Evolutionary conservation across 2,888 invertebrate species (phyloP).

Genomic region (Zygaena filipendulae): DNA sequence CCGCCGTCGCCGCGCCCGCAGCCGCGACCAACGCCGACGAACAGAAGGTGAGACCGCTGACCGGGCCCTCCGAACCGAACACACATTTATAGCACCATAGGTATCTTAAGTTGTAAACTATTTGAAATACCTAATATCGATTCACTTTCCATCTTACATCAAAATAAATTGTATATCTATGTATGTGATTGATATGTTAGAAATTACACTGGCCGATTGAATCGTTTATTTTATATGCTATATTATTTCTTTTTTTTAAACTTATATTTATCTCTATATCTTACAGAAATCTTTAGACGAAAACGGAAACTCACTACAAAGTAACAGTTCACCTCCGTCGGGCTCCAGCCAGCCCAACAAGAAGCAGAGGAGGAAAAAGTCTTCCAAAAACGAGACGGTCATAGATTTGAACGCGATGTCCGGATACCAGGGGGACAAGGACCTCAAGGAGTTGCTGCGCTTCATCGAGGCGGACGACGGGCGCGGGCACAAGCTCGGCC

Average conservation of each 20-base stretch:
- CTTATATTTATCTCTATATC: no score
- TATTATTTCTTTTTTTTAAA: no score
- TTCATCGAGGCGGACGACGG: conserved; percentile 73
- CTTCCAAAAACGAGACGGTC: conserved; percentile 68
- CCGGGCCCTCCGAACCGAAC: no score
- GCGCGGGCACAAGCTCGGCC: conserved; percentile 37
- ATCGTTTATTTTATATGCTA: no score
- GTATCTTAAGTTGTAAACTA: no score
- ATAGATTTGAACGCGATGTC: conserved; percentile 73
- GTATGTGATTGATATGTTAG: no score
- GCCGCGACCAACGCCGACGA: conserved; percentile 33
- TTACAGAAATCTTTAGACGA: conserved; percentile 80
- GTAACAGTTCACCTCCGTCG: conserved; percentile 53
- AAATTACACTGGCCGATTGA: no score
- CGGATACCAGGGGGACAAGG: conserved; percentile 83
- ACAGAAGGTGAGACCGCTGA: conserved; percentile 49
- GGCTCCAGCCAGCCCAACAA: conserved; percentile 63
- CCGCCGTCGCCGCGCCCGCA: conserved; percentile 22
- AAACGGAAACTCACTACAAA: conserved; percentile 80
- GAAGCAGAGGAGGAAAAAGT: conserved; percentile 70
- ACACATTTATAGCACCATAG: no score
- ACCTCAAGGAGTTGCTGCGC: conserved; percentile 79
- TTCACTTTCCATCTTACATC: no score
- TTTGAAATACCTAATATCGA: no score
- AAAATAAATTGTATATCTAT: no score